These are phyloP conservation scores for Aphis gossypii DNA, from an alignment of 1,140 invertebrate genomes.

Conservation along the genomic window DNA sequence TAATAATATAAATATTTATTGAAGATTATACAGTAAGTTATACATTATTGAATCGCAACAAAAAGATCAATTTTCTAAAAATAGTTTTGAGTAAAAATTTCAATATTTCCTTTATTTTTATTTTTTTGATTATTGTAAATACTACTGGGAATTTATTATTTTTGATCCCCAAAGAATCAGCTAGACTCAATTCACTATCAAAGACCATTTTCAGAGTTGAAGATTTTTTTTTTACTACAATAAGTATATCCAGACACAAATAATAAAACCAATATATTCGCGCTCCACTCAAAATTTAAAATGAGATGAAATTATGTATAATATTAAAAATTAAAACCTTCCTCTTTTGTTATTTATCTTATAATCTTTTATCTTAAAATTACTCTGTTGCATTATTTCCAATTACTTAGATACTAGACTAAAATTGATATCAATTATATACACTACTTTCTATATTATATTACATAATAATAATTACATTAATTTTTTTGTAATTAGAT, in stretches of 20 bases:
- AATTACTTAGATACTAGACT: slow-evolving; percentile 1
- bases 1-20: no score
- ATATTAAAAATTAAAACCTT: not conserved
- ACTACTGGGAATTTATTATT: not conserved
- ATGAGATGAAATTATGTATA: not conserved
- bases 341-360: not conserved
- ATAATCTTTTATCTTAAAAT: not conserved
- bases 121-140: not conserved
- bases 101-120: no score
- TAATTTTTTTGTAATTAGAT: not conserved
- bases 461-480: not conserved
- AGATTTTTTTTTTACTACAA: not conserved
- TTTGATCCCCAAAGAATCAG: not conserved
- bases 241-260: not conserved
- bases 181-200: not conserved
- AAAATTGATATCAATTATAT: not conserved
- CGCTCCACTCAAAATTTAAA: not conserved
- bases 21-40: no score
- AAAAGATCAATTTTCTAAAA: no score
- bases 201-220: not conserved
- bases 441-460: not conserved
- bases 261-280: not conserved
- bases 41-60: no score
- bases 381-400: not conserved
- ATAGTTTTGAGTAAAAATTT: no score